Conservation (phyloP, 64 coral and sea anemone species). For the Actinia tenebrosa region DNA sequence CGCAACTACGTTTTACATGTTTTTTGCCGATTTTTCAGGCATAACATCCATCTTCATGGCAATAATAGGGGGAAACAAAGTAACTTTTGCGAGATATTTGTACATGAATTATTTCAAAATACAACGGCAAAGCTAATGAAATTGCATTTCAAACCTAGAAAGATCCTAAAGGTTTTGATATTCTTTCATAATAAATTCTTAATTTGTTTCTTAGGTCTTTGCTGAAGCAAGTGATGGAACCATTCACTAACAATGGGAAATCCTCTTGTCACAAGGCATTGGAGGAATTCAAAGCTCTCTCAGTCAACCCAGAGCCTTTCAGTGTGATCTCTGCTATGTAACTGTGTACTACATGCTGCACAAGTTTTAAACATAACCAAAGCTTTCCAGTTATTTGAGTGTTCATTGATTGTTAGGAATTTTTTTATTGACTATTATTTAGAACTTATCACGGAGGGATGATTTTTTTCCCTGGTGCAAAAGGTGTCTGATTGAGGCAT, state of each 20-base stretch:
- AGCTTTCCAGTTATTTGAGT: background rate
- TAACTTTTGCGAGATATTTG: too few species aligned
- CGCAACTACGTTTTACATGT: too few species aligned
- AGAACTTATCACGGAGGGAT: too few species aligned
- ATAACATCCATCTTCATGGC: too few species aligned
- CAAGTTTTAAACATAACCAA: background rate
- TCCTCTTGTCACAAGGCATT: background rate
- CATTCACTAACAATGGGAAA: background rate
- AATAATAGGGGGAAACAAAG: too few species aligned
- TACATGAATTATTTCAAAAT: too few species aligned
- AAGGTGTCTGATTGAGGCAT: too few species aligned
- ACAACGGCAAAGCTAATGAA: too few species aligned
- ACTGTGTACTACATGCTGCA: background rate
- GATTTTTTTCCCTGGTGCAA: too few species aligned
- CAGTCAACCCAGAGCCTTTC: background rate
- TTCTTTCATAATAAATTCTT: background rate
- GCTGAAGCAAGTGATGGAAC: constrained; percentile 27
- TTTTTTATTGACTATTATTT: background rate
- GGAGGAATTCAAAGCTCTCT: constrained; percentile 10
- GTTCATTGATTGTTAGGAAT: background rate
- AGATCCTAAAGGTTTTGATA: too few species aligned
- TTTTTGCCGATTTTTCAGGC: too few species aligned
- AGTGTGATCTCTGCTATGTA: background rate
- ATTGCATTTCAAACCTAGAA: too few species aligned
- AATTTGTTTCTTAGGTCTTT: constrained; percentile 29